phyloP scores from a whole-genome alignment of 37 sponge, comb jelly and placozoan genomes.

The Oopsacas minuta region DNA sequence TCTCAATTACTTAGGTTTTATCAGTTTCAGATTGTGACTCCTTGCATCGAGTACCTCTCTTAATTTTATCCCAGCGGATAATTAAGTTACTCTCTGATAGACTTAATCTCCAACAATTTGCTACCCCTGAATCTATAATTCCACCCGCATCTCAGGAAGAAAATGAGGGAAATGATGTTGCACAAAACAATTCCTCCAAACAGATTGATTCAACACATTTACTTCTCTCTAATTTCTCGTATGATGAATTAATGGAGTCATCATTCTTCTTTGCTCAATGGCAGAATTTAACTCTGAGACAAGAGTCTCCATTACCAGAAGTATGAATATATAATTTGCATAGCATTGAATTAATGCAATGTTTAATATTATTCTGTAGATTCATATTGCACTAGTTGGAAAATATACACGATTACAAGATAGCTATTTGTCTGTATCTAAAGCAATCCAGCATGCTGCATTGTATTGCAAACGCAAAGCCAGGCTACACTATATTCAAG shows the following conservation, averaged over 20 bases:
- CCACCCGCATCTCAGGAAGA: neutral
- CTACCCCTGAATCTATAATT: neutral
- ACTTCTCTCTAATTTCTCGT: neutral
- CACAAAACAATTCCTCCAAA: neutral
- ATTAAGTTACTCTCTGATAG: slow-evolving; percentile 45
- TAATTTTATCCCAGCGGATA: slow-evolving; percentile 44
- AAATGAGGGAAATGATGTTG: neutral
- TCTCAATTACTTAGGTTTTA: no score
- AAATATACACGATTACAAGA: slow-evolving; percentile 81
- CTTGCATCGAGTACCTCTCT: slow-evolving; percentile 78
- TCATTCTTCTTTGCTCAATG: neutral
- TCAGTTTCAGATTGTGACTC: slow-evolving; percentile 63
- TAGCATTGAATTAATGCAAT: neutral
- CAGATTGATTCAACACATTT: neutral
- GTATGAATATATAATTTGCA: no score
- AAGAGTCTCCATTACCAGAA: slow-evolving; percentile 7
- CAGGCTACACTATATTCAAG: slow-evolving; percentile 50
- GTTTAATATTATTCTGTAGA: slow-evolving; percentile 20
- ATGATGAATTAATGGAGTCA: neutral
- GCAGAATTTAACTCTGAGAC: neutral
- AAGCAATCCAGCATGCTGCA: slow-evolving; percentile 79
- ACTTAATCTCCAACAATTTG: slow-evolving; percentile 32
- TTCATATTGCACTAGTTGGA: slow-evolving; percentile 81
- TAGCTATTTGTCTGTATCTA: slow-evolving; percentile 74
- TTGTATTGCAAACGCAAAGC: slow-evolving; percentile 42